Conservation (phyloP, 2,113 vertebrate species). For the Anarhynchus alexandrinus region DNA sequence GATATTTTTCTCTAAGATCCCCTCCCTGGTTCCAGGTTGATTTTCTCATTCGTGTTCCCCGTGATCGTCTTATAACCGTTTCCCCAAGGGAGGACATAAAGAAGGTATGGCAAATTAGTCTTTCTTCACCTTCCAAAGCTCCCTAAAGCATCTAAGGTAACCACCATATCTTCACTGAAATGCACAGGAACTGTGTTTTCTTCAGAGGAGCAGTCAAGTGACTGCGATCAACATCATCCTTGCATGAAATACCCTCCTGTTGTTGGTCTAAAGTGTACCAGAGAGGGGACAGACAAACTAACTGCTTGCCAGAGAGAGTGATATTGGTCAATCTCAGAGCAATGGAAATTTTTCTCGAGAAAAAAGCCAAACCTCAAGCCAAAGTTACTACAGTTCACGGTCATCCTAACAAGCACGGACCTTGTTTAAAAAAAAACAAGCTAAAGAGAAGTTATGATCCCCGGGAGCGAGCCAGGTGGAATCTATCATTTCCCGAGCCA, state of each 20-base stretch:
- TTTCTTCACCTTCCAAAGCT: neutral
- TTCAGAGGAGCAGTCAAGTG: neutral
- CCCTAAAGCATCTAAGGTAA: neutral
- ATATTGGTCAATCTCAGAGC: neutral
- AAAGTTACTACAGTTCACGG: conserved; percentile 25
- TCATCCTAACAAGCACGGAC: neutral
- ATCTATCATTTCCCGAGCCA: neutral
- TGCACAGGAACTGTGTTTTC: neutral
- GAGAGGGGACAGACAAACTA: neutral
- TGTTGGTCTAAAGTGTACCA: neutral
- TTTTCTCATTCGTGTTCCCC: neutral
- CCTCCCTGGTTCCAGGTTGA: neutral
- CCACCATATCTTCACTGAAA: neutral
- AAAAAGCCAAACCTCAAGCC: conserved; percentile 45
- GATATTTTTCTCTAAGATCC: neutral
- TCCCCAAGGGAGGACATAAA: neutral
- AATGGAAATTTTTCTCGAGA: conserved; percentile 42
- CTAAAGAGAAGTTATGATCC: neutral
- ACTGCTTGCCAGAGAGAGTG: neutral
- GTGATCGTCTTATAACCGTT: neutral
- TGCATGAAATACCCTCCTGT: neutral
- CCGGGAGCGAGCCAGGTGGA: neutral
- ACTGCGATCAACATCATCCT: neutral
- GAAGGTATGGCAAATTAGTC: neutral
- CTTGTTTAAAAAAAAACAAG: neutral